Conservation (phyloP, 2,888 invertebrate species). For the Heliconius charithonia region DNA sequence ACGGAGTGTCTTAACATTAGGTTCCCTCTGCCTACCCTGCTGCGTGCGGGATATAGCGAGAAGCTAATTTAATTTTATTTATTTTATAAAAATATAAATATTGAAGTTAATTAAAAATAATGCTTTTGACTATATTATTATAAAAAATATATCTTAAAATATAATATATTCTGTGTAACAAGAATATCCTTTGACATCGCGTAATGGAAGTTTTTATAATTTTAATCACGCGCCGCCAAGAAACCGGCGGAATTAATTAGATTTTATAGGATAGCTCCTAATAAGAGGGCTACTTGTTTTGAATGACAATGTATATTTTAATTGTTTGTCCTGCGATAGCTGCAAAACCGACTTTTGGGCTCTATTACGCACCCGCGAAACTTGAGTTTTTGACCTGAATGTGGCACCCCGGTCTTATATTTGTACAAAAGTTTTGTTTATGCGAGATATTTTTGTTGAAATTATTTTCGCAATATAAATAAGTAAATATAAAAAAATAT, state of each 20-base stretch:
- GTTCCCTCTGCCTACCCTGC: no score
- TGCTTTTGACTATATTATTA: neutral
- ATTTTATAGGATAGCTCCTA: conserved; percentile 63
- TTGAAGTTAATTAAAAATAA: neutral
- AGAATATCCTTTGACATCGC: conserved; percentile 16
- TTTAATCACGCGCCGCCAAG: conserved; percentile 54
- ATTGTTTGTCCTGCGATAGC: conserved; percentile 42
- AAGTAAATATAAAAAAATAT: neutral
- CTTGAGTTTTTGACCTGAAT: conserved; percentile 20
- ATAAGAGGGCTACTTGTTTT: conserved; percentile 54
- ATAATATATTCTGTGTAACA: neutral
- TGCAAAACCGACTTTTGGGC: conserved; percentile 18
- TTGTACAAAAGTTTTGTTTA: neutral
- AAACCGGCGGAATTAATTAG: conserved; percentile 65
- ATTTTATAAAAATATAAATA: neutral
- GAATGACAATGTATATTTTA: conserved; percentile 50
- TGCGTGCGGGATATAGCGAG: no score
- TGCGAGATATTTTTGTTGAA: neutral
- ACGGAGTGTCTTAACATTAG: no score
- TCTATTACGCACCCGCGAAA: conserved; percentile 12
- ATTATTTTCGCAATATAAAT: neutral
- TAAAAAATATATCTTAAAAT: neutral
- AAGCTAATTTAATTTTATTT: no score
- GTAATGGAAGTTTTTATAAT: conserved; percentile 50
- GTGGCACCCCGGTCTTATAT: neutral